Percentiles rank a stretch among this genome's conserved stretches.
Conservation (phyloP, 2,113 vertebrate species). For the Tragelaphus imberbis region DNA sequence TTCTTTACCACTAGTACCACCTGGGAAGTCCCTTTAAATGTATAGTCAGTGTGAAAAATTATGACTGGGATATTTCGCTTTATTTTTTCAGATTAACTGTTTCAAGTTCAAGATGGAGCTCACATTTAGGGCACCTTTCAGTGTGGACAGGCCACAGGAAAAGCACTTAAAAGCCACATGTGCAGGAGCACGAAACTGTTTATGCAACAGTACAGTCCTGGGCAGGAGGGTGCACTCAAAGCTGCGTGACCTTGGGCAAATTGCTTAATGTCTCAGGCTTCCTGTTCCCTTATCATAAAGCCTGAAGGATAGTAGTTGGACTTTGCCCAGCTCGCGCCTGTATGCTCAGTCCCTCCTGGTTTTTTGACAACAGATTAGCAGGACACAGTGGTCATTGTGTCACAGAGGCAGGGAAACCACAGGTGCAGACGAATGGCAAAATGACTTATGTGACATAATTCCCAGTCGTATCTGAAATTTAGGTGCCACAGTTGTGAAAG, state of each 20-base stretch:
- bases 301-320: background rate
- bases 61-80: background rate
- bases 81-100: background rate
- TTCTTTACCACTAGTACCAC: background rate
- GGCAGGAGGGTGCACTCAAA: background rate
- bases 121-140: background rate
- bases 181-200: rapidly evolving
- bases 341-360: background rate
- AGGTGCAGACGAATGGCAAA: background rate
- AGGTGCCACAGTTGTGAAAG: background rate
- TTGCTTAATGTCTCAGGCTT: background rate
- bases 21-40: background rate
- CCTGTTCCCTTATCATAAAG: background rate
- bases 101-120: background rate
- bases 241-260: background rate
- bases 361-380: background rate
- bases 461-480: background rate
- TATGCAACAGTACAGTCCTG: background rate
- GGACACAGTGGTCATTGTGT: background rate
- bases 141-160: background rate
- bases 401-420: rapidly evolving
- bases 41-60: background rate
- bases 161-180: background rate
- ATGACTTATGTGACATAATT: background rate
- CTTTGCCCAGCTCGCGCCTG: background rate